Base-by-base conservation (phyloP, 2,888 invertebrate species). In the Leptodirus hochenwartii region DNA sequence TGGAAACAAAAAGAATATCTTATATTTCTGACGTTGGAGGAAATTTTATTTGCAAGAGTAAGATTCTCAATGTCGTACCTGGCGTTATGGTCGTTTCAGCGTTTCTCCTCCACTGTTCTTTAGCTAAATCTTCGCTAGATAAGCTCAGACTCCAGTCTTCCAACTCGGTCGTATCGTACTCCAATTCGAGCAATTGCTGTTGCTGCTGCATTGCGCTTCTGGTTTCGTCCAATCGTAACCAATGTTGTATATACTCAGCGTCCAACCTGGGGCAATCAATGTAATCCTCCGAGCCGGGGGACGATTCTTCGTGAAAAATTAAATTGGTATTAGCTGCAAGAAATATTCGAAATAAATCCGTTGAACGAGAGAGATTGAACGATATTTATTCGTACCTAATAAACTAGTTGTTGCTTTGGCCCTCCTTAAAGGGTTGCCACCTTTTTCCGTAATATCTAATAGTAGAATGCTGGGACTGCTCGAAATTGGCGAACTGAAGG, bases 61-160 rank as follows among this genome's bases (percentile, higher is more conserved):
- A n/a, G n/a, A n/a, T n/a, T n/a, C n/a, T n/a, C n/a, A n/a, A n/a
- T n/a, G n/a, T n/a, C n/a, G n/a, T n/a, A n/a, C n/a, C n/a, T n/a
- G n/a, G n/a, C n/a, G n/a, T n/a, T n/a, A n/a, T n/a, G 31, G 28
- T 35, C 2, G 27, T 34, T 22, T 36, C 36, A 17, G 30, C 27
- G 22, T 30, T 26, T 27, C 32, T 36, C 27, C 37, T 36, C 37
- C 37, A 49, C 26, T 43, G 46, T 39, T 69, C 68, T 42, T 62
- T 59, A n/a, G n/a, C n/a, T 34, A 75, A 58, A 51, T 76, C 75
- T 47, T 76, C 76, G 39, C 65, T 71, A 1, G 76, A 76, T 36
- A 78, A 53, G 25, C 72, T 73, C 46, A 76, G 59, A 47, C 75
- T 78, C 79, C 79, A 79, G 50, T 79, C 78, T 53, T 79, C 78